Evolutionary conservation across 2,113 vertebrate genomes (phyloP).

Genomic region (Paracanthobrama guichenoti): DNA sequence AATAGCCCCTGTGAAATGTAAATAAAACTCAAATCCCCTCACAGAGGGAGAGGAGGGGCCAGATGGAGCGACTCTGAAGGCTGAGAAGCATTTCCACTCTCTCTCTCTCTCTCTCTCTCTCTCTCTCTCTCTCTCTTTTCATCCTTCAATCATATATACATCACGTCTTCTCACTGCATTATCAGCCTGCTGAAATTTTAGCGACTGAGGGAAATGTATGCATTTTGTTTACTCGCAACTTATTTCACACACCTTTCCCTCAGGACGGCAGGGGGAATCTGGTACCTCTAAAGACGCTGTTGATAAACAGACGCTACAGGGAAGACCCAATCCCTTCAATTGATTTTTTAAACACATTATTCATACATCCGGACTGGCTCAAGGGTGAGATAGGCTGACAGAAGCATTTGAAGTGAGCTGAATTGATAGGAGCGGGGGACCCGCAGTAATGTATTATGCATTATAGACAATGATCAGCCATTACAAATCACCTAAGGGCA

Average conservation of each 20-base stretch:
- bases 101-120: neutral
- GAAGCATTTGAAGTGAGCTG: slow-evolving; percentile 54
- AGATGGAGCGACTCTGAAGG: slow-evolving; percentile 48
- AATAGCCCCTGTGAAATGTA: slow-evolving; percentile 60
- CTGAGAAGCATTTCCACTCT: neutral
- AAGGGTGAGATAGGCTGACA: slow-evolving; percentile 53
- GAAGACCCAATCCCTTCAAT: slow-evolving; percentile 59
- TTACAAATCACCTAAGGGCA: slow-evolving; percentile 60
- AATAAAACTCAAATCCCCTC: slow-evolving; percentile 54
- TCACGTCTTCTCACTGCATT: slow-evolving; percentile 17
- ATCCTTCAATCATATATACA: slow-evolving; percentile 4
- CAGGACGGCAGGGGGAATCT: slow-evolving; percentile 48
- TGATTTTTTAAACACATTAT: slow-evolving; percentile 62
- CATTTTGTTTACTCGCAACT: slow-evolving; percentile 24
- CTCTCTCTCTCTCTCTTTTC: neutral
- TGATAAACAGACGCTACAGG: slow-evolving; percentile 62
- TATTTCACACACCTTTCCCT: slow-evolving; percentile 37
- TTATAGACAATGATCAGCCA: slow-evolving; percentile 62
- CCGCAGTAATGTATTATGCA: slow-evolving; percentile 61
- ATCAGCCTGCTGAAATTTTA: slow-evolving; percentile 15
- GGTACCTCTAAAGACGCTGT: slow-evolving; percentile 52
- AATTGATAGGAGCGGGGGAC: slow-evolving; percentile 45
- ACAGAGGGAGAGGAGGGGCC: slow-evolving; percentile 43
- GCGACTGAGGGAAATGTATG: neutral
- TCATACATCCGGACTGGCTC: slow-evolving; percentile 61